Conservation (phyloP, 1,140 invertebrate genomes). For the Carcinoscorpius rotundicauda region DNA sequence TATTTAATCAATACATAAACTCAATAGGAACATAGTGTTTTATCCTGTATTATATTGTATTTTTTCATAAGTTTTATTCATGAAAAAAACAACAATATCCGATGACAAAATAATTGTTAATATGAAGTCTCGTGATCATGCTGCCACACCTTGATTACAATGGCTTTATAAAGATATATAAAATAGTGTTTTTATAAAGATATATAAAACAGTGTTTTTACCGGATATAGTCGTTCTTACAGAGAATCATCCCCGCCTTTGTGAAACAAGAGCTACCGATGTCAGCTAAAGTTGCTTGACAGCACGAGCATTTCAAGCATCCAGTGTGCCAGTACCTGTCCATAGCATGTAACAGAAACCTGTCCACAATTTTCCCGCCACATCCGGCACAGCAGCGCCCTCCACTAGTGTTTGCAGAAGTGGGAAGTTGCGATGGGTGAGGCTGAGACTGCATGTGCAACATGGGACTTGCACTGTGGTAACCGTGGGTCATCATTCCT, state of each 20-base stretch:
- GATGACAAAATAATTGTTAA: too few species aligned
- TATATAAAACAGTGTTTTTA: slow-evolving; percentile 34
- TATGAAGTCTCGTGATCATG: too few species aligned
- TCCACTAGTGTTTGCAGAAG: not conserved
- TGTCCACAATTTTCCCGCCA: slow-evolving; percentile 67
- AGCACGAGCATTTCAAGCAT: slow-evolving; percentile 84
- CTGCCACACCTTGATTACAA: too few species aligned
- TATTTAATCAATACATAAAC: too few species aligned
- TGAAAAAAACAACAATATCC: too few species aligned
- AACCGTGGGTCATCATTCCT: too few species aligned
- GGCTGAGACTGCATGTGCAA: too few species aligned
- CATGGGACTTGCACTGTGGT: too few species aligned
- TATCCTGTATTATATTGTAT: too few species aligned
- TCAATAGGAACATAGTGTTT: too few species aligned
- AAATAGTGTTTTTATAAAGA: slow-evolving; percentile 34
- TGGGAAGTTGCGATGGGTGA: not conserved
- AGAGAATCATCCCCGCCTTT: slow-evolving; percentile 81
- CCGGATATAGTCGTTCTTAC: slow-evolving; percentile 86
- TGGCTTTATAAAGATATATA: too few species aligned
- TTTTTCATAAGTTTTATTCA: too few species aligned
- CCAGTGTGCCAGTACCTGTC: slow-evolving; percentile 85
- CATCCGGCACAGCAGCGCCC: slow-evolving; percentile 40
- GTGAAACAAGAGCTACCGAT: slow-evolving; percentile 80
- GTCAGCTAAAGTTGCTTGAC: slow-evolving; percentile 69
- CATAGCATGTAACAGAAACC: slow-evolving; percentile 71